Base-by-base conservation (phyloP, 2,113 vertebrate genomes). In the Eurypyga helias region DNA sequence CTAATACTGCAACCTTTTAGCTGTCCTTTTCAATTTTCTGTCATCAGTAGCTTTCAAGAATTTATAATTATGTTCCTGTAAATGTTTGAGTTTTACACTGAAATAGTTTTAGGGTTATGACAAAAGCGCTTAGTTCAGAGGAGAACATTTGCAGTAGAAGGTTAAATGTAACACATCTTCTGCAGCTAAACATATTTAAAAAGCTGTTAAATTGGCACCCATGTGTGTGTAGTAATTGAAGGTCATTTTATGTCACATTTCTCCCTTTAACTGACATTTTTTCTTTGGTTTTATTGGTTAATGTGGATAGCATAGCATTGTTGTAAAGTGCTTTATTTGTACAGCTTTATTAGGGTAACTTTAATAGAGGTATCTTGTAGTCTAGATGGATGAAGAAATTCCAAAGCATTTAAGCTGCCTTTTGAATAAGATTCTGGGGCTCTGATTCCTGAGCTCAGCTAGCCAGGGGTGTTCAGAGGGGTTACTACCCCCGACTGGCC, bases 31-130 rank as follows among this genome's bases (percentile, higher is more conserved):
- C 70, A 80, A 46, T 84, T 89, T 26, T 73, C 46, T 83, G n/a
- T 76, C 75, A 92, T 96, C 57, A 62, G 49, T 55, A 91, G 57
- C 57, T 91, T 85, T 92, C 64, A 85, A 87, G 77, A 93, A 96
- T 95, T 92, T 89, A 91, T 93, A 95, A 90, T 89, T 96, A 93
- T 93, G 69, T 96, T 96, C 54, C 84, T 87, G n/a, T 91, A 96
- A 86, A 86, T 69, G 72, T 97, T 93, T 92, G 93, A 76, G 61
- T 83, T 96, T 87, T 96, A 84, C 45, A 46, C 11, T 92, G 83
- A 86, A 97, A 94, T 87, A 78, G 38, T 95, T 96, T 71, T 62
- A 62, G 28, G 66, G 43, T 91, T 82, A 71, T 92, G 72, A 89
- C 77, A 87, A 70, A 95, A 89, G 87, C 90, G 91, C 33, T 87